Evolutionary conservation across 2,113 vertebrate genomes (phyloP).

Genomic region (Andinoacara biseriatus): DNA sequence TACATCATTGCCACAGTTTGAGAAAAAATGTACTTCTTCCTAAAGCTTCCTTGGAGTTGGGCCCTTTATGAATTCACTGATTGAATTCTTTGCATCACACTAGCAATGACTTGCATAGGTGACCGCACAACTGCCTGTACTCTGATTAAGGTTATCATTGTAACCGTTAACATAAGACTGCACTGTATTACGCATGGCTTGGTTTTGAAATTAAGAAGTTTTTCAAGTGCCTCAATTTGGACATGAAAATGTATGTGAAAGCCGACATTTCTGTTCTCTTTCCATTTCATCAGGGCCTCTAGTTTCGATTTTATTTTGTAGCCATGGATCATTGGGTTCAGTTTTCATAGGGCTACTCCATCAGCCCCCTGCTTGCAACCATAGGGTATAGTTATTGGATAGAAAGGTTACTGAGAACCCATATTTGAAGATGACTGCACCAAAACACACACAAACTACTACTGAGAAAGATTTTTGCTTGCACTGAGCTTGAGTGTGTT

Average conservation of each 20-base stretch:
- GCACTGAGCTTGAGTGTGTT: background rate
- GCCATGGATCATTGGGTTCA: conserved; percentile 57
- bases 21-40: background rate
- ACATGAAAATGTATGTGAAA: conserved; percentile 23
- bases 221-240: background rate
- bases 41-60: accelerated
- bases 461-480: background rate
- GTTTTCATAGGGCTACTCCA: conserved; percentile 28
- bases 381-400: conserved; percentile 37
- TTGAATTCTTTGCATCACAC: background rate
- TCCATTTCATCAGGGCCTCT: conserved; percentile 12
- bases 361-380: conserved; percentile 43
- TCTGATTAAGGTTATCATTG: conserved; percentile 25
- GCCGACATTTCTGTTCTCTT: conserved; percentile 37
- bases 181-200: conserved; percentile 8
- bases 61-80: background rate
- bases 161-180: background rate
- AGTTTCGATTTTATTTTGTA: conserved; percentile 56
- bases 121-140: background rate
- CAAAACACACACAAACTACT: background rate
- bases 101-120: background rate
- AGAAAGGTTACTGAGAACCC: conserved; percentile 53
- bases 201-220: conserved; percentile 31
- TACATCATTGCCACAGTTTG: background rate
- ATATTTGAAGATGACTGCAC: background rate